Evolutionary conservation across 2,797 vertebrate genomes (phyloP), one percentile per base, ranked within the genome.

Genomic region (Coregonus sp.): DNA sequence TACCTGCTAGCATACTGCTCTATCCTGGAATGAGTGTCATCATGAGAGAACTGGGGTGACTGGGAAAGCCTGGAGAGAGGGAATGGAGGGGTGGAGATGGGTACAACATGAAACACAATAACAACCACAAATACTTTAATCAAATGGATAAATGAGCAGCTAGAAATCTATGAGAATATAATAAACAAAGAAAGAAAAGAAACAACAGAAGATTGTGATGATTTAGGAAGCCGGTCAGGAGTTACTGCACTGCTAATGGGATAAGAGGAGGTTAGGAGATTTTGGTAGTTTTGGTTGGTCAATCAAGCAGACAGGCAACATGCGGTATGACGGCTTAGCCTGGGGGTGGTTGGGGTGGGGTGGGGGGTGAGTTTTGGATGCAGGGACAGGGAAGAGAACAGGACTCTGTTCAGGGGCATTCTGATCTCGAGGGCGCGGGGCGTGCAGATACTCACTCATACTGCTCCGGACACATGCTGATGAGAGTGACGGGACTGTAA

Each of bases 381-480:
- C 31, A 61, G 79, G 59, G 40, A 72, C 77, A 54, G 74, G 81
- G 78, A 82, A 73, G 63, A 33, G 51, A 33, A 37, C 56, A 16
- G 31, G 31, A 75, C 67, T 77, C 6, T n/a, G 78, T 82, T 80
- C 73, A 20, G 83, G 84, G 51, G 84, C 88, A 89, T 90, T 90
- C 91, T 85, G 83, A 84, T 84, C 82, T 81, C 84, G 70, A 83
- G 33, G 63, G 31, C 78, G 71, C 7, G 82, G 84, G 72, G 69
- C 83, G 54, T 66, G 83, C 77, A 78, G 87, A 95, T 99, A 99
- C 98, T 99, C 92, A 99, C 98, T 99, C 98, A 85, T 97, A 99
- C 92, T 98, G 96, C 91, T 99, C 98, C 84, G 98, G 98, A 95
- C 98, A 99, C 97, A 99, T 98, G 95, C 97, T 98, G 97, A 99